A percentile compares a stretch with the other conserved stretches of the same genome.
Conservation (phyloP, 1,140 invertebrate genomes). For the Epicauta chinensis region DNA sequence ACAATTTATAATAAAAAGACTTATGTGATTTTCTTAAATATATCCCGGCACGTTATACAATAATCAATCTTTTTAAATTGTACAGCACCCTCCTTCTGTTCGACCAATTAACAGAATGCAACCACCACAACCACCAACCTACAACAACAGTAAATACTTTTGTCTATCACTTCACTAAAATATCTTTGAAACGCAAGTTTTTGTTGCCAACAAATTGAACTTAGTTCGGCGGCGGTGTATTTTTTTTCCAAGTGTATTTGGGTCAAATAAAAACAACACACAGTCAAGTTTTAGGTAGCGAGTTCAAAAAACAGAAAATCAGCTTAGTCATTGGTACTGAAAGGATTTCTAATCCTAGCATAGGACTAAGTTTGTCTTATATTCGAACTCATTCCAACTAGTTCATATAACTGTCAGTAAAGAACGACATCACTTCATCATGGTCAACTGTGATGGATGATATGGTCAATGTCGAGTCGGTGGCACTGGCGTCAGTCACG, state of each 20-base stretch:
- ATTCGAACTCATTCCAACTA: conserved; percentile 8
- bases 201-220: no score
- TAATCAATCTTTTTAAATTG: conserved; percentile 15
- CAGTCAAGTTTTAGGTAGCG: background rate
- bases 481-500: conserved; percentile 1
- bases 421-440: conserved; percentile 18
- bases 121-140: no score
- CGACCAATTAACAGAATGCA: no score
- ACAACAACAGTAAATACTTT: no score
- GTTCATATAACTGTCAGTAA: conserved; percentile 18
- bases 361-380: conserved; percentile 1
- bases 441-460: conserved; percentile 15
- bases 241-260: background rate
- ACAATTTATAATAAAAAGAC: conserved; percentile 7
- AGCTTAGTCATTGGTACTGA: background rate
- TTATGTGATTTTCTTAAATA: background rate
- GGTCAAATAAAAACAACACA: background rate
- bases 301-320: conserved; percentile 1
- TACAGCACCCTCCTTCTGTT: background rate
- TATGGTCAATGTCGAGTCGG: conserved; percentile 7
- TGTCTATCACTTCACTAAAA: no score
- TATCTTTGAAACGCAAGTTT: no score
- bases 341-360: conserved; percentile 1
- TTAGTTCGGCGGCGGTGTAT: no score
- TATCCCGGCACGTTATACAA: background rate